Evolutionary conservation across 2,797 vertebrate species (phyloP).

Genomic region (Lagocephalus sceleratus): DNA sequence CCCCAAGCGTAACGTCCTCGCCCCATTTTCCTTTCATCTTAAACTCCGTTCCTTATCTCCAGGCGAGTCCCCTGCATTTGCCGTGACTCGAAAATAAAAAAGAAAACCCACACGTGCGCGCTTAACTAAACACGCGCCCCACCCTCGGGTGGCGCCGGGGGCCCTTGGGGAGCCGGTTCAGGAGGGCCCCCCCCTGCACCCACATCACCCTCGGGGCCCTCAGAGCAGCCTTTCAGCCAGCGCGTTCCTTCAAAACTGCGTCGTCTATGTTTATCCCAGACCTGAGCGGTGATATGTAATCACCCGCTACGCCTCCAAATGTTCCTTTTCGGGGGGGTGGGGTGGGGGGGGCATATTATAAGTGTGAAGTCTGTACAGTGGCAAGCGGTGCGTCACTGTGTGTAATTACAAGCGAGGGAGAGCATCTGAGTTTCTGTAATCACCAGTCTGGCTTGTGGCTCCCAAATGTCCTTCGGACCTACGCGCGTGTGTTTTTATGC

Average conservation of each 20-base stretch:
- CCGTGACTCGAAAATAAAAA: constrained; percentile 32
- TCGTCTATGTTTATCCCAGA: constrained; percentile 44
- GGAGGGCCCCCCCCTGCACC: constrained; percentile 31
- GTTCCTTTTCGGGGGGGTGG: too few relatives aligned
- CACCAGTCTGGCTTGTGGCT: constrained; percentile 51
- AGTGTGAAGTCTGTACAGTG: constrained; percentile 44
- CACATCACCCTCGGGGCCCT: constrained; percentile 30
- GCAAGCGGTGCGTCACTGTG: constrained; percentile 56
- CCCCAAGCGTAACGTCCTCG: constrained; percentile 42
- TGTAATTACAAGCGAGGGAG: constrained; percentile 53
- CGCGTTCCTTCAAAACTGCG: constrained; percentile 31
- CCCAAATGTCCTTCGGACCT: constrained; percentile 30
- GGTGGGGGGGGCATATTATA: constrained; percentile 39
- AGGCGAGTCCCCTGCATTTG: constrained; percentile 47
- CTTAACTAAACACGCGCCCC: constrained; percentile 55
- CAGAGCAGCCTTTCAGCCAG: constrained; percentile 16
- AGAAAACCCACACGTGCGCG: constrained; percentile 28
- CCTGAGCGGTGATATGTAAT: constrained; percentile 43
- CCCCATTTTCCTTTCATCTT: constrained; percentile 65
- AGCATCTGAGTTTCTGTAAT: constrained; percentile 53
- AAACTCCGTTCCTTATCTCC: constrained; percentile 53
- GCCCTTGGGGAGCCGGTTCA: too few relatives aligned
- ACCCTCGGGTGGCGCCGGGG: constrained; percentile 36
- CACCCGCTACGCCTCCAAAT: constrained; percentile 34
- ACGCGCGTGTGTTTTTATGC: constrained; percentile 28